These are phyloP conservation scores for Trichomalopsis sarcophagae DNA, from an alignment of 1,140 invertebrate species.

Conservation along the genomic window DNA sequence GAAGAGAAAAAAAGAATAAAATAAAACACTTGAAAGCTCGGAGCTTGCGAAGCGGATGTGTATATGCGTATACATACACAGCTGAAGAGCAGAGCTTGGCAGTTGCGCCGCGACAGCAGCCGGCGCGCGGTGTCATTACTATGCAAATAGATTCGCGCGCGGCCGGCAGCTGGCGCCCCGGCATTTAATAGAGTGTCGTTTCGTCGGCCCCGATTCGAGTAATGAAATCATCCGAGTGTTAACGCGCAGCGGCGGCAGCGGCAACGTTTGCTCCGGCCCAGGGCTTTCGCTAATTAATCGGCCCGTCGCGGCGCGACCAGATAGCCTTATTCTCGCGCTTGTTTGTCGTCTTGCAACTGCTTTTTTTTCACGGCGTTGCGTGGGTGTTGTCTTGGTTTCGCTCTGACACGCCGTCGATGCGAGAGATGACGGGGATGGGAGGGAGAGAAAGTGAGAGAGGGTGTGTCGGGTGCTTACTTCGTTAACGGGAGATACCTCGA, in stretches of 20 bases:
- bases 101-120: conserved; percentile 32
- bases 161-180: conserved; percentile 68
- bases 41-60: too few relatives aligned
- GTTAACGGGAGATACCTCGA: neutral
- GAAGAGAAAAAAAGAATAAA: neutral
- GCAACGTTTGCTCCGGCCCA: conserved; percentile 64
- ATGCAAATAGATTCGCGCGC: conserved; percentile 73
- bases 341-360: neutral
- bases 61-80: neutral
- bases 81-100: conserved; percentile 44
- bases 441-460: too few relatives aligned
- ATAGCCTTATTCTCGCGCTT: neutral
- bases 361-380: neutral
- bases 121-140: conserved; percentile 64
- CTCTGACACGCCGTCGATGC: neutral
- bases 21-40: neutral
- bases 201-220: conserved; percentile 67
- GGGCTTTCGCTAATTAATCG: conserved; percentile 46
- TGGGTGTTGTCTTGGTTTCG: neutral
- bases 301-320: neutral
- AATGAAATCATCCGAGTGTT: conserved; percentile 72
- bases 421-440: too few relatives aligned
- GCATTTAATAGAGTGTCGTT: conserved; percentile 72
- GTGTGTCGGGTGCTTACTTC: neutral
- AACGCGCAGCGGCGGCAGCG: conserved; percentile 54